A percentile compares a stretch with the other conserved stretches of the same genome.
Evolutionary conservation across 2,113 vertebrate genomes (phyloP).

Genomic region (Crotophaga sulcirostris): DNA sequence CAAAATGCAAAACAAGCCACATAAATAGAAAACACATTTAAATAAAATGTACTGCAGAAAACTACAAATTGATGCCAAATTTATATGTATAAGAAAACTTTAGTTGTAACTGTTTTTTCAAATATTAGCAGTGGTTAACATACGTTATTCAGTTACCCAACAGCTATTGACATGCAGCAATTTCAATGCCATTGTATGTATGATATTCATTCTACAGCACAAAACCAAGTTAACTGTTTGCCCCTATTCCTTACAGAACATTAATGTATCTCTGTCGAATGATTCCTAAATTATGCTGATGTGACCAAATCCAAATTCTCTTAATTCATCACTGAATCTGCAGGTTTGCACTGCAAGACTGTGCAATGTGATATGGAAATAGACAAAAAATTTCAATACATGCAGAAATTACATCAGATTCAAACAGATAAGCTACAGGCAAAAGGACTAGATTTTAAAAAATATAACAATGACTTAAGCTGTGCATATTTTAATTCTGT

Average conservation of each 20-base stretch:
- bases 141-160: neutral
- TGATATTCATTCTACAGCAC: neutral
- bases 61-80: neutral
- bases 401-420: neutral
- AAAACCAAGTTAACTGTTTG: neutral
- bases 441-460: neutral
- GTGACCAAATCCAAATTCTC: neutral
- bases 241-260: neutral
- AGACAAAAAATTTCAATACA: neutral
- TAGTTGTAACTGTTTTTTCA: neutral
- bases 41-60: neutral
- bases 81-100: neutral
- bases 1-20: neutral
- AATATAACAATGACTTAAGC: neutral
- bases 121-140: neutral
- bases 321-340: neutral
- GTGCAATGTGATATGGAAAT: neutral
- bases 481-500: neutral
- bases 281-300: neutral
- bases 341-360: neutral
- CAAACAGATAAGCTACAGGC: neutral
- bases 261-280: neutral
- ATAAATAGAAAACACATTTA: neutral
- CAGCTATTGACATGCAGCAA: neutral
- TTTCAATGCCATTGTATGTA: neutral